A percentile compares a stretch with the other conserved stretches of the same genome.
Conservation (phyloP, 1,140 invertebrate genomes). For the Chionoecetes opilio region DNA sequence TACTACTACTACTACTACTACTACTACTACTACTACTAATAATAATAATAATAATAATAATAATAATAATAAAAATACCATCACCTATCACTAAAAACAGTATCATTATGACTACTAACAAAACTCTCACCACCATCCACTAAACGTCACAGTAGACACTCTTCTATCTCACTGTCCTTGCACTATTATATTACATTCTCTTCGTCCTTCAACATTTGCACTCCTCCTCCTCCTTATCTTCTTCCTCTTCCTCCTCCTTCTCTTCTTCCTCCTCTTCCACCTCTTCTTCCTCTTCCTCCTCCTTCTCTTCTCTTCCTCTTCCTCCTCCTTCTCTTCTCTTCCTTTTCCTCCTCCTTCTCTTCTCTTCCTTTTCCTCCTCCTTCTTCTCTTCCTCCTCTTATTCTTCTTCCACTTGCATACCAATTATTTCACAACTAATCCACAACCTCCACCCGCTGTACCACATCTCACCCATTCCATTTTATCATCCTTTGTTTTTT, state of each 20-base stretch:
- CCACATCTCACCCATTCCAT: too few relatives aligned
- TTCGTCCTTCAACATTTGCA: not conserved
- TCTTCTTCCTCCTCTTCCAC: not conserved
- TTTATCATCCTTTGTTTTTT: too few relatives aligned
- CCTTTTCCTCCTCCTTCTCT: not conserved
- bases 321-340: not conserved
- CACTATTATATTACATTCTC: not conserved
- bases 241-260: not conserved
- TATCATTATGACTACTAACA: too few relatives aligned
- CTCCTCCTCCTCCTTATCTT: not conserved
- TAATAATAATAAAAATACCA: too few relatives aligned
- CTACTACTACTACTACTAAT: too few relatives aligned
- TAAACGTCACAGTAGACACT: too few relatives aligned
- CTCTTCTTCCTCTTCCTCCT: not conserved
- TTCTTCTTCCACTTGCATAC: not conserved
- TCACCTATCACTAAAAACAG: too few relatives aligned
- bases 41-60: too few relatives aligned
- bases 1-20: too few relatives aligned
- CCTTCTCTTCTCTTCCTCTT: not conserved
- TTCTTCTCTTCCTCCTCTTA: not conserved
- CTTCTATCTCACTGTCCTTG: not conserved
- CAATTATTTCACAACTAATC: too few relatives aligned
- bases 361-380: not conserved
- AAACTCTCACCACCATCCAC: too few relatives aligned
- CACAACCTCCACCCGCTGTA: too few relatives aligned